Evolutionary conservation across 2,888 invertebrate genomes (phyloP).

Genomic region (Onchidella celtica): DNA sequence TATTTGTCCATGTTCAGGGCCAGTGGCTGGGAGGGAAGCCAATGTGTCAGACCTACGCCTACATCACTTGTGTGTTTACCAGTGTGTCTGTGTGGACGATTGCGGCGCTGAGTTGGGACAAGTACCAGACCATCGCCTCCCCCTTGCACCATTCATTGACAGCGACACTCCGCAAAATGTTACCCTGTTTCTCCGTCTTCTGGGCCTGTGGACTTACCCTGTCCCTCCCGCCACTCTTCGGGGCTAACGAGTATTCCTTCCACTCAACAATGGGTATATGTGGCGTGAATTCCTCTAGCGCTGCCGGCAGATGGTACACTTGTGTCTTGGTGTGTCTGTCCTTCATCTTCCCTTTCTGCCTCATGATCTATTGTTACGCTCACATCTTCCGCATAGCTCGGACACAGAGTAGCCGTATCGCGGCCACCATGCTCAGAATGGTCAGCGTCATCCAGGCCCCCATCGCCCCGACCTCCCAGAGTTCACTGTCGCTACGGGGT

Average conservation of each 20-base stretch:
- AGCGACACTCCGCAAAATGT: constrained; percentile 67
- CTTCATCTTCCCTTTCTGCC: constrained; percentile 65
- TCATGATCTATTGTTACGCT: constrained; percentile 73
- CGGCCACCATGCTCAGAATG: constrained; percentile 76
- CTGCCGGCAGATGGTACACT: constrained; percentile 63
- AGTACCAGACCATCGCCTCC: constrained; percentile 73
- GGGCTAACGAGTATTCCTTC: constrained; percentile 62
- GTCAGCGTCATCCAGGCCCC: constrained; percentile 75
- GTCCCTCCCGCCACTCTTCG: constrained; percentile 68
- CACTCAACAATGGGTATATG: constrained; percentile 68
- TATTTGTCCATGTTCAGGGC: too few species aligned
- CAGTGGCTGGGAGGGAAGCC: constrained; percentile 33
- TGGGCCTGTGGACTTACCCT: constrained; percentile 66
- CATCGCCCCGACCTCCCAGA: constrained; percentile 64
- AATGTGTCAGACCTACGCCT: constrained; percentile 50
- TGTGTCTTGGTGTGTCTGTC: constrained; percentile 60
- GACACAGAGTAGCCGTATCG: constrained; percentile 73
- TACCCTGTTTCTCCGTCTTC: constrained; percentile 63
- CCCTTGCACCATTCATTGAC: constrained; percentile 72
- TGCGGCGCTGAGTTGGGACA: constrained; percentile 75
- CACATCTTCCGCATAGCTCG: constrained; percentile 74
- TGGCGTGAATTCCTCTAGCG: constrained; percentile 61
- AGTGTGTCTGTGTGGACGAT: constrained; percentile 58
- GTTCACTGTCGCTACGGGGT: constrained; percentile 63
- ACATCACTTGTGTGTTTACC: constrained; percentile 50